Percentiles rank a stretch among this genome's conserved stretches.
Conservation (phyloP, 2,888 invertebrate genomes). For the Chymomyza procnemis region DNA sequence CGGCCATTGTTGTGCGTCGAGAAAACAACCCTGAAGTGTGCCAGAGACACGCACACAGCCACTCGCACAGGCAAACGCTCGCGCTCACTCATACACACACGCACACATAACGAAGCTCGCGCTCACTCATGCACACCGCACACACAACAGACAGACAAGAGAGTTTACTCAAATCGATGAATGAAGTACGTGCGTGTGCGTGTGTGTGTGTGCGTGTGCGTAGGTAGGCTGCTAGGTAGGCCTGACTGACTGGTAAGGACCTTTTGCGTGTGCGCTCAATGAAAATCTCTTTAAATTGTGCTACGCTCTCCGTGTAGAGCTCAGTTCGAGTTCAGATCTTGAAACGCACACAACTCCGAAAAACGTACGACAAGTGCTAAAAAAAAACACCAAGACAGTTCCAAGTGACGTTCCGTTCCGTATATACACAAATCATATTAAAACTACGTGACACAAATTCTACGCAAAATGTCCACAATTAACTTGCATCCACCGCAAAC, state of each 20-base stretch:
- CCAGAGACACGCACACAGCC: slow-evolving; percentile 33
- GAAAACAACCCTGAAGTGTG: slow-evolving; percentile 65
- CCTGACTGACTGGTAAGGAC: slow-evolving; percentile 31
- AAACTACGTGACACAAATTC: too few relatives aligned
- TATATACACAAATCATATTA: not conserved
- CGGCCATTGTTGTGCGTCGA: slow-evolving; percentile 66
- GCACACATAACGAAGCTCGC: slow-evolving; percentile 40
- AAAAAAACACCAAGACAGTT: not conserved
- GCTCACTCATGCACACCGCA: not conserved
- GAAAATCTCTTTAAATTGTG: slow-evolving; percentile 70
- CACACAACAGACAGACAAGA: slow-evolving; percentile 13
- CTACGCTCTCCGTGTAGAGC: slow-evolving; percentile 47
- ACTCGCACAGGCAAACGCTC: not conserved
- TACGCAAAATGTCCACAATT: slow-evolving; percentile 67
- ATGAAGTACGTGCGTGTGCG: slow-evolving; percentile 49
- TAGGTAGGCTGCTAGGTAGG: slow-evolving; percentile 56
- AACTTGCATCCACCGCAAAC: slow-evolving; percentile 78
- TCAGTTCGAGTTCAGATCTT: slow-evolving; percentile 76
- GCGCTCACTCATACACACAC: slow-evolving; percentile 54
- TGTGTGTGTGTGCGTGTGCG: slow-evolving; percentile 15
- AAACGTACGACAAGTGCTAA: slow-evolving; percentile 15
- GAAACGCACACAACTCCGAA: slow-evolving; percentile 59
- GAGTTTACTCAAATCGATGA: slow-evolving; percentile 58
- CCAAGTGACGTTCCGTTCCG: slow-evolving; percentile 5
- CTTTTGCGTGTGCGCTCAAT: slow-evolving; percentile 43